Base-by-base conservation (phyloP, 2,888 invertebrate species). In the Cantharis nigra region DNA sequence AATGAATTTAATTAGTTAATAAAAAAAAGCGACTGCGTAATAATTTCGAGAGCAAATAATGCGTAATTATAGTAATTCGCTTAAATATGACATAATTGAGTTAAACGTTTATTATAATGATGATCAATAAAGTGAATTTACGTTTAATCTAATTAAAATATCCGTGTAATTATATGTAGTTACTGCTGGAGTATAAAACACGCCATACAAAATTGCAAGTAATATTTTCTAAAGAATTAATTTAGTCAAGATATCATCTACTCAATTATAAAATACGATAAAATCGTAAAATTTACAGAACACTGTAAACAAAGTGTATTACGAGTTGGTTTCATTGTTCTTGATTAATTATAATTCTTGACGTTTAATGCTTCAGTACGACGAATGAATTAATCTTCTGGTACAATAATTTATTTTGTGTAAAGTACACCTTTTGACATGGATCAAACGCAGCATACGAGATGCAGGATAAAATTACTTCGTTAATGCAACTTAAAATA, bases 301-400 rank as follows among this genome's bases (percentile, higher is more conserved):
- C 49, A 67, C 18, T 20, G 65, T 67, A 67, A 67, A 67, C 65
- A 67, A 67, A 67, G 65, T 67, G 18, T 67, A 67, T 23, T 67
- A 67, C 65, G 26, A 67, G 65, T 23, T 63, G 23, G 71, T 63
- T 71, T 26, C 69, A 33, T 70, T 63, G 63, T 63, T 74, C 69
- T 70, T 74, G 69, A 74, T 74, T 74, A 74, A 74, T 74, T 74
- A 74, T 69, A 26, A 74, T 74, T 74, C 69, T 26, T 20, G 74
- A 63, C 63, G 74, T 30, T 72, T 65, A 72, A 63, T 72, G 72
- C 26, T 63, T 14, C 16, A 65, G 33, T 69, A 63, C 71, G 26
- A 69, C 69, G 62, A 62, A 73, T 69, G 67, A 73, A 67, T 74
- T 69, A 74, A 63, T 74, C 72, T 72, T 49, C 18, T 10, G 65